Evolutionary conservation across 2,797 vertebrate species (phyloP).

Genomic region (Pseudochirops corinnae): DNA sequence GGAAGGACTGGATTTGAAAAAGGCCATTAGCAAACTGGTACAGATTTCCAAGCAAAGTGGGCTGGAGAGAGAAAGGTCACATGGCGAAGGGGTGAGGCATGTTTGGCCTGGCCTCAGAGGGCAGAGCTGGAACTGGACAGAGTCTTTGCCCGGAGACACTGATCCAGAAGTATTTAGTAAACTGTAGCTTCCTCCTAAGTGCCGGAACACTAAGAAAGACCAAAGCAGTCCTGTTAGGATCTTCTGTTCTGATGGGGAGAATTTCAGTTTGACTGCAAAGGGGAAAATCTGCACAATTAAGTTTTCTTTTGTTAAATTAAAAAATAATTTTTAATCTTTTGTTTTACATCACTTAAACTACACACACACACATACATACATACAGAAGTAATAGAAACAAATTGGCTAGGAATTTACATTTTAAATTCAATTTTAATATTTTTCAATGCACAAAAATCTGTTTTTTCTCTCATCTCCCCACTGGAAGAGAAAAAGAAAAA

Average conservation of each 20-base stretch:
- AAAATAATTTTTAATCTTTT: background rate
- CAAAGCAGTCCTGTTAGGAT: background rate
- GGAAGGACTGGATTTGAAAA: background rate
- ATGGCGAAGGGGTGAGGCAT: background rate
- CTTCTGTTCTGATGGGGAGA: background rate
- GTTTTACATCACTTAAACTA: too few species aligned
- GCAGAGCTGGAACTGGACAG: background rate
- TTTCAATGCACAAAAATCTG: too few species aligned
- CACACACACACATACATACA: too few species aligned
- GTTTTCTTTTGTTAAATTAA: background rate
- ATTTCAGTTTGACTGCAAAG: rapidly evolving
- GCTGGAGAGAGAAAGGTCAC: background rate
- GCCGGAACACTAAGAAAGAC: background rate
- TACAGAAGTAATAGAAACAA: too few species aligned
- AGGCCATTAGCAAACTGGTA: background rate
- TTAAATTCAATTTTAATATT: too few species aligned
- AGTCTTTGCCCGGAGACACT: background rate
- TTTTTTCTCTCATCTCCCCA: too few species aligned
- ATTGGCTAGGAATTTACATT: too few species aligned
- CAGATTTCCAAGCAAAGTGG: background rate
- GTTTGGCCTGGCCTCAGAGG: background rate
- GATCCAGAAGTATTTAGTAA: background rate
- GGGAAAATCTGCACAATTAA: background rate
- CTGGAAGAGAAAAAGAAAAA: too few species aligned
- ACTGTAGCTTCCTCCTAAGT: background rate